A percentile compares a stretch with the other conserved stretches of the same genome.
Evolutionary conservation across 2,113 vertebrate species (phyloP).

Genomic region (Crotophaga sulcirostris): DNA sequence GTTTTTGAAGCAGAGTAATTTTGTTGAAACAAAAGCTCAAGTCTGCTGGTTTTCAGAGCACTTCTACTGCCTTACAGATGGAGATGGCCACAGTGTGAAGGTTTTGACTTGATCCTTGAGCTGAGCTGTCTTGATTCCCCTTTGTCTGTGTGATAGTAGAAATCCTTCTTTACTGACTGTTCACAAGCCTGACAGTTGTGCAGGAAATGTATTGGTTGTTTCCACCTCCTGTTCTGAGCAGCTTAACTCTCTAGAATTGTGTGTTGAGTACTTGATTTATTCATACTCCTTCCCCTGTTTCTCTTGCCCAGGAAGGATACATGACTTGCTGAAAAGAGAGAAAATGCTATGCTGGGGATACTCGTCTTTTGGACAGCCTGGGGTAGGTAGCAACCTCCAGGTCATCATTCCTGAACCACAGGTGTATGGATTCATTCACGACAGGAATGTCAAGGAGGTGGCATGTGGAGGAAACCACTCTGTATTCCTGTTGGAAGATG

Average conservation of each 20-base stretch:
- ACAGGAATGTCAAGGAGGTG: slow-evolving; percentile 85
- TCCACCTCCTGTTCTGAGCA: not conserved
- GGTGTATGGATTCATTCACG: slow-evolving; percentile 79
- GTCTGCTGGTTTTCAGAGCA: not conserved
- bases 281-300: not conserved
- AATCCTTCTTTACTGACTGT: not conserved
- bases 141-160: not conserved
- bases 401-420: slow-evolving; percentile 83
- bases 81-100: not conserved
- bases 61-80: not conserved
- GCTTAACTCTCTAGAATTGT: not conserved
- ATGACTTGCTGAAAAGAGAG: slow-evolving; percentile 77
- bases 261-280: not conserved
- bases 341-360: slow-evolving; percentile 97
- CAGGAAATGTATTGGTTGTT: not conserved
- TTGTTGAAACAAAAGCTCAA: not conserved
- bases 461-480: slow-evolving; percentile 91
- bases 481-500: slow-evolving; percentile 89
- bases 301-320: slow-evolving; percentile 40
- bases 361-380: slow-evolving; percentile 88
- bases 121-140: not conserved
- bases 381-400: slow-evolving; percentile 78
- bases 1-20: not conserved
- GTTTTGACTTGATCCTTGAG: not conserved
- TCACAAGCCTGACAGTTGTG: not conserved